These are phyloP conservation scores for Phylloscopus trochilus DNA, from an alignment of 2,113 vertebrate species.

Conservation along the genomic window DNA sequence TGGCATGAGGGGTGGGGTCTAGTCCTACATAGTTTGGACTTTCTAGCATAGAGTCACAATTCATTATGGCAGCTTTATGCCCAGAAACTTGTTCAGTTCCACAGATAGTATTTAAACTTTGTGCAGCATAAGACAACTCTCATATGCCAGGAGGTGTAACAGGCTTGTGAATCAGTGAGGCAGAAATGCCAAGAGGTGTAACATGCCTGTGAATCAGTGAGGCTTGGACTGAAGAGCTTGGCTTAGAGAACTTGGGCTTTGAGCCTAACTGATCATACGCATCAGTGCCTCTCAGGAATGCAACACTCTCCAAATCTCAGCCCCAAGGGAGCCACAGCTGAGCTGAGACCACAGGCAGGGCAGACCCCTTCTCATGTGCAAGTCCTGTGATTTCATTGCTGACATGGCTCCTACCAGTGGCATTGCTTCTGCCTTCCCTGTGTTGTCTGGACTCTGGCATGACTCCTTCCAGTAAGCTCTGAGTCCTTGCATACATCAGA, in stretches of 20 bases:
- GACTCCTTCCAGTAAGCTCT: background rate
- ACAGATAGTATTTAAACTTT: background rate
- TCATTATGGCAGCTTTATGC: background rate
- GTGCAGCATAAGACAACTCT: background rate
- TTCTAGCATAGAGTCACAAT: background rate
- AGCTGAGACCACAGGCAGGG: background rate
- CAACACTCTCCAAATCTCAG: background rate
- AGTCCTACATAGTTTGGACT: background rate
- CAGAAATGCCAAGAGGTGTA: background rate
- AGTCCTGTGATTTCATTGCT: background rate
- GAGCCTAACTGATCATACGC: background rate
- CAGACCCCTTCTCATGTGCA: background rate
- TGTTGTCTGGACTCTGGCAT: background rate
- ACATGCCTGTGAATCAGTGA: background rate
- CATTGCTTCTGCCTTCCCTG: background rate
- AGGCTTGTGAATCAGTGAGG: background rate
- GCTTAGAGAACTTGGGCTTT: background rate
- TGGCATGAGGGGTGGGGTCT: background rate
- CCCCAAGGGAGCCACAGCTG: background rate
- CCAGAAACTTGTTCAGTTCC: background rate
- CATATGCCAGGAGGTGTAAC: background rate
- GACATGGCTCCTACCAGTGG: background rate
- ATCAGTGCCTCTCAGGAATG: slow-evolving; percentile 20
- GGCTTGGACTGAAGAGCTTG: background rate
- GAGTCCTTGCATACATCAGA: background rate